Conservation (phyloP, 1,140 invertebrate species). For the Drosophila gunungcola region DNA sequence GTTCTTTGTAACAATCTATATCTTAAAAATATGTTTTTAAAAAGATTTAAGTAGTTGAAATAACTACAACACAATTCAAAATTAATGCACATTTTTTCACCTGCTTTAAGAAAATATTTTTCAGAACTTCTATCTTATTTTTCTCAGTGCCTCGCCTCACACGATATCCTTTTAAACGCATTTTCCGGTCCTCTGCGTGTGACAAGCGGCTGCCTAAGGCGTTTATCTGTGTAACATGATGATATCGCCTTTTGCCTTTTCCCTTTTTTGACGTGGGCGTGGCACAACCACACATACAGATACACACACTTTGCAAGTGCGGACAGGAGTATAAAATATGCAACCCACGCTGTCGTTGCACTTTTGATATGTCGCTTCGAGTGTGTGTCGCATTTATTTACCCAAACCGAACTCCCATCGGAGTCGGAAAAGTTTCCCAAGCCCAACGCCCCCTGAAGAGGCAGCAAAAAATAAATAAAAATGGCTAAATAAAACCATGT, state of each 20-base stretch:
- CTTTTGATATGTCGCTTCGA: slow-evolving; percentile 40
- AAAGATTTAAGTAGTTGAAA: no score
- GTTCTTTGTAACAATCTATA: no score
- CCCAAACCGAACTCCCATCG: slow-evolving; percentile 38
- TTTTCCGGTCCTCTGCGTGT: slow-evolving; percentile 60
- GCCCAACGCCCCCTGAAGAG: slow-evolving; percentile 13
- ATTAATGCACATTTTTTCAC: no score
- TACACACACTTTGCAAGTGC: slow-evolving; percentile 20
- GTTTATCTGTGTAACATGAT: slow-evolving; percentile 78
- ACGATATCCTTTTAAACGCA: slow-evolving; percentile 54
- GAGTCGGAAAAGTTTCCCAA: slow-evolving; percentile 12
- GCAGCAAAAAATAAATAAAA: slow-evolving; percentile 28
- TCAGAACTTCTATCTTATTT: neutral
- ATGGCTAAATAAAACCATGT: slow-evolving; percentile 26
- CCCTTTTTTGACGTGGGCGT: slow-evolving; percentile 35
- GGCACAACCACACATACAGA: slow-evolving; percentile 43
- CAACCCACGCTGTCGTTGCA: slow-evolving; percentile 33
- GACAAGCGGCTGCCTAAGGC: slow-evolving; percentile 72
- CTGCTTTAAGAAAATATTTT: no score
- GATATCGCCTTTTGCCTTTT: slow-evolving; percentile 51
- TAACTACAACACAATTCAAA: no score
- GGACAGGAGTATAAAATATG: slow-evolving; percentile 46
- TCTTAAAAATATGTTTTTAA: no score
- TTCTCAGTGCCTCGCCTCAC: neutral
- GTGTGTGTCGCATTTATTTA: slow-evolving; percentile 71